phyloP scores from a whole-genome alignment of 1,140 invertebrate species.

The Paraescarpia echinospica region DNA sequence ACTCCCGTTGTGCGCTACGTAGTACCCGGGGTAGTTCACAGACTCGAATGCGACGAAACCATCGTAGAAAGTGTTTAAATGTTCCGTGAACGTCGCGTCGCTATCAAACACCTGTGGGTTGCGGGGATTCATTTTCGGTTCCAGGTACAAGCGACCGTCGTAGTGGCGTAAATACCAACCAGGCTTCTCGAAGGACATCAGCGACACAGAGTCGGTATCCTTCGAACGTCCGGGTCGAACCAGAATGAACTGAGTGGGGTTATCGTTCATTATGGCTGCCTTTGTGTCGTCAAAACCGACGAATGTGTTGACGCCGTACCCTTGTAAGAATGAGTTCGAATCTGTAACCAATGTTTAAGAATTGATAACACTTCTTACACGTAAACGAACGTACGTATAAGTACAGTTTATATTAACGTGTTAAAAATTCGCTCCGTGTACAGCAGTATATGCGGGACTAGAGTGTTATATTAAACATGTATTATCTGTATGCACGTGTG shows the following conservation, averaged over 20 bases:
- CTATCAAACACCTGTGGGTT: neutral
- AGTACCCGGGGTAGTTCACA: neutral
- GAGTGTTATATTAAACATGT: too few relatives aligned
- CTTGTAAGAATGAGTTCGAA: neutral
- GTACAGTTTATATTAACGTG: too few relatives aligned
- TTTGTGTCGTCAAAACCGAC: neutral
- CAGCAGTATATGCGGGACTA: too few relatives aligned
- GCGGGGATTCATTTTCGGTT: neutral
- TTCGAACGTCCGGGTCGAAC: neutral
- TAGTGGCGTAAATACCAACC: neutral
- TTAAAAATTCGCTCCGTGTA: too few relatives aligned
- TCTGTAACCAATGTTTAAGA: neutral
- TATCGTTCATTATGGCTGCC: neutral
- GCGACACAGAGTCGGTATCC: neutral
- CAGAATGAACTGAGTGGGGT: neutral
- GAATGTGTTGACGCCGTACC: neutral
- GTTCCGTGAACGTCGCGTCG: neutral
- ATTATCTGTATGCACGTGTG: too few relatives aligned
- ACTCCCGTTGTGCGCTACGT: neutral
- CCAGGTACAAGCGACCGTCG: neutral
- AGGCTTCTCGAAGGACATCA: neutral
- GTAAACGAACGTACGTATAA: too few relatives aligned
- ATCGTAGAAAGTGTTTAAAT: neutral
- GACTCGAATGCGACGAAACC: neutral
- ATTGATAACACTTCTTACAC: too few relatives aligned